Base-by-base conservation (phyloP, 1,140 invertebrate species). In the Druon quercuslanigerum region DNA sequence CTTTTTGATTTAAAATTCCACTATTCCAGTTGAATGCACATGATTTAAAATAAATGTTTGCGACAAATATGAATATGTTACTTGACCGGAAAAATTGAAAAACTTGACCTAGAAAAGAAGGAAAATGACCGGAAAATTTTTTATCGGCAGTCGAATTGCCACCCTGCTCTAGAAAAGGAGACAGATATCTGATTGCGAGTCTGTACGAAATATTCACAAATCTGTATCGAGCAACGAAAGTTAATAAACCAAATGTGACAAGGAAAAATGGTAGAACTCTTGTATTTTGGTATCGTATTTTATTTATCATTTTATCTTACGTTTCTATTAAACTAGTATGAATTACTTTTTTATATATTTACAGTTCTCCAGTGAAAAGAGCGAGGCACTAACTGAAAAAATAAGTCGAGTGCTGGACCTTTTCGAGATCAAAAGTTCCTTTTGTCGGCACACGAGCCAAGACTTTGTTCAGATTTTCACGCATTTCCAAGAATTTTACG, bases 331-430 rank as follows among this genome's bases (percentile, higher is more conserved):
- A 46, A 46, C 9, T 46, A 46, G 40, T 46, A 46, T 9, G 40
- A 46, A 7, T 46, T 46, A 46, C 11, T 9, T 46, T 46, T 46
- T 46, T 9, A 8, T 8, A 46, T 46, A 46, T 46, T 46, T 46
- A 46, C 40, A 46, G 40, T 9, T 11, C 25, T 46, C 2, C 40
- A 46, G 40, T 46, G 9, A 8, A 11, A 46, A 46, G 40, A 46
- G 40, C 40, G 9, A 46, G 40, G 8, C 40, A 78, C 70, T 51
- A 96, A 91, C 96, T 96, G 87, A 97, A 97, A 87, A 98, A 98
- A 86, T 97, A 98, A 17, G 94, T 91, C 2, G 96, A 97, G 19
- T 94, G 88, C 16, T 96, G 90, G 50, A 97, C 95, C 79, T 94
- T 93, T 0, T 94, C 92, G 66, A 97, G 92, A 81, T 97, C 92